phyloP scores from a whole-genome alignment of 2,888 invertebrate species.

The Druceiella hillmani region DNA sequence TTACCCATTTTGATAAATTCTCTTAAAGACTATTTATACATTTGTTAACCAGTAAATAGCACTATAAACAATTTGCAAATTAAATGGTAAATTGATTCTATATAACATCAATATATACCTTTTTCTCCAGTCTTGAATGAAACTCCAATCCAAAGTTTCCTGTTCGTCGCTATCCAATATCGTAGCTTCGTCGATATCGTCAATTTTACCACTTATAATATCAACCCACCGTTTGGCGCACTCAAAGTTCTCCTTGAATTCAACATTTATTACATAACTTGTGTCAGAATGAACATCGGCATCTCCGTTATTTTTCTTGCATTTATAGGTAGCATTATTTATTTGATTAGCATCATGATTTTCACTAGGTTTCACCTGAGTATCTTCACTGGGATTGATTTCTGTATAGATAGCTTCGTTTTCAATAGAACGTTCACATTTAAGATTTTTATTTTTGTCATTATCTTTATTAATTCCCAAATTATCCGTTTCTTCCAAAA shows the following conservation, averaged over 20 bases:
- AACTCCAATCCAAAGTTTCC: slow-evolving; percentile 65
- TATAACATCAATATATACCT: too few species aligned
- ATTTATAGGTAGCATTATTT: slow-evolving; percentile 43
- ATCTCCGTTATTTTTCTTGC: slow-evolving; percentile 28
- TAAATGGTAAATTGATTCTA: too few species aligned
- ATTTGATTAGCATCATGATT: slow-evolving; percentile 31
- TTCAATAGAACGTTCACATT: slow-evolving; percentile 18
- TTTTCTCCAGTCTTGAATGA: slow-evolving; percentile 68
- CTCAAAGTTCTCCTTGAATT: slow-evolving; percentile 57
- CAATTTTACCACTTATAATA: slow-evolving; percentile 42
- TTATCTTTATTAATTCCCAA: slow-evolving; percentile 34
- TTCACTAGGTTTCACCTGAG: neutral
- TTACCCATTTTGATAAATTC: too few species aligned
- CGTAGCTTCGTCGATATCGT: slow-evolving; percentile 43
- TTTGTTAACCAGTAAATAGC: too few species aligned
- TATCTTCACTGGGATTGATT: slow-evolving; percentile 25
- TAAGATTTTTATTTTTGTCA: slow-evolving; percentile 33
- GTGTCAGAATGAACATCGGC: slow-evolving; percentile 10
- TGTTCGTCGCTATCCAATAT: slow-evolving; percentile 39
- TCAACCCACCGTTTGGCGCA: slow-evolving; percentile 58
- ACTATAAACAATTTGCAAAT: too few species aligned
- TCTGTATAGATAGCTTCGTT: slow-evolving; percentile 45
- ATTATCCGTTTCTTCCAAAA: slow-evolving; percentile 37
- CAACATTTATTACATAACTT: slow-evolving; percentile 45
- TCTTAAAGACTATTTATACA: too few species aligned